phyloP scores from a whole-genome alignment of 2,113 vertebrate species.

The Anguilla japonica region DNA sequence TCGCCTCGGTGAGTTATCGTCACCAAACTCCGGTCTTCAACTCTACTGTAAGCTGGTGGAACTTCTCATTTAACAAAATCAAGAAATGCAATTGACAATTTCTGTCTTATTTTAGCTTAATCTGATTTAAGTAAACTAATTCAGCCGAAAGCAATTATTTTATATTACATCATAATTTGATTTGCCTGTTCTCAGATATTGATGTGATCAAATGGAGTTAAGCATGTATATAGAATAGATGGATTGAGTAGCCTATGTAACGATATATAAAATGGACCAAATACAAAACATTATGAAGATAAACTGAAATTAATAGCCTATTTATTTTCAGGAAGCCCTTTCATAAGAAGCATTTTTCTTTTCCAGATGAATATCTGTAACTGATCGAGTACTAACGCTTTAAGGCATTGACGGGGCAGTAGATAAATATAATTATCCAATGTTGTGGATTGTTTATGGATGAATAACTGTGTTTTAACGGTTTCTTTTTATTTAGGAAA shows the following conservation, averaged over 20 bases:
- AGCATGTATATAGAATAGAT: constrained; percentile 15
- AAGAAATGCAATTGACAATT: constrained; percentile 82
- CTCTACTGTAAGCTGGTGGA: constrained; percentile 74
- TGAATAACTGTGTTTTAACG: neutral
- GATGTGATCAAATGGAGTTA: constrained; percentile 9
- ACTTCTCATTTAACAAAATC: constrained; percentile 64
- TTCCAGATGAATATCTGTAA: neutral
- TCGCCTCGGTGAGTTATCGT: constrained; percentile 94
- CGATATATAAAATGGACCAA: constrained; percentile 27
- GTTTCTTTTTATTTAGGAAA: neutral
- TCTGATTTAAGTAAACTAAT: constrained; percentile 80
- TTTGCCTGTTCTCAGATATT: constrained; percentile 63
- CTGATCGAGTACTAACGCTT: neutral
- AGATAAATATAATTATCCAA: neutral
- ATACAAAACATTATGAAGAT: neutral
- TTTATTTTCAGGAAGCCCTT: neutral
- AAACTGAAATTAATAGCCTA: neutral
- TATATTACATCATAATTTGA: constrained; percentile 82
- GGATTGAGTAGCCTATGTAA: neutral
- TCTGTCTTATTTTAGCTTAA: constrained; percentile 79
- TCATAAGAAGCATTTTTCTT: neutral
- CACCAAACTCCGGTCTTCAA: constrained; percentile 76
- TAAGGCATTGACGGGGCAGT: neutral
- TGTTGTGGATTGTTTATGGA: neutral
- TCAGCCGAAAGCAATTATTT: constrained; percentile 80